These are phyloP conservation scores for Mareca penelope DNA, from an alignment of 2,797 vertebrate species.

Conservation along the genomic window DNA sequence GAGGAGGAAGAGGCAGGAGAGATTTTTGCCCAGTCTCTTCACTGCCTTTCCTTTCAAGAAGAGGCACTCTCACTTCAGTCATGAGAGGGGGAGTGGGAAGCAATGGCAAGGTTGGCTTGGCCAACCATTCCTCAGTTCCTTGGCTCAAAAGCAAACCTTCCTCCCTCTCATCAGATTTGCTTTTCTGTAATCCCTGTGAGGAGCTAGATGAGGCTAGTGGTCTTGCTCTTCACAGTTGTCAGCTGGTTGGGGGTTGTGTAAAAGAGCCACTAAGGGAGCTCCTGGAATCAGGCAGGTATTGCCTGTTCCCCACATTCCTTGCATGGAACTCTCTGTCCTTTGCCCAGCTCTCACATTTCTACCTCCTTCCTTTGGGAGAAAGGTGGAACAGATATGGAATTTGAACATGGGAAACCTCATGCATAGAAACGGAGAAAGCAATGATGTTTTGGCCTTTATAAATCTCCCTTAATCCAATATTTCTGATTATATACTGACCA, in stretches of 20 bases:
- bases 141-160: neutral
- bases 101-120: neutral
- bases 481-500: neutral
- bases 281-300: neutral
- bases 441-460: neutral
- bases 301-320: neutral
- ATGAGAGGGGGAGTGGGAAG: neutral
- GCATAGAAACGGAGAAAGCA: neutral
- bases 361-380: neutral
- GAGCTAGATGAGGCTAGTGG: neutral
- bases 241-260: fast-evolving
- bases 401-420: neutral
- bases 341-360: neutral
- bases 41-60: neutral
- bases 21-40: neutral
- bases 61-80: neutral
- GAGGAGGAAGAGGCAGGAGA: neutral
- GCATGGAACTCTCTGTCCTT: neutral
- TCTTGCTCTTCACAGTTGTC: neutral
- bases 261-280: neutral
- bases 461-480: neutral
- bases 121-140: neutral
- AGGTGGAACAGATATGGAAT: neutral
- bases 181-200: neutral
- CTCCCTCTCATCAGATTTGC: neutral